Conservation (phyloP, 1,140 invertebrate species). For the Proctacanthus coquilletti region DNA sequence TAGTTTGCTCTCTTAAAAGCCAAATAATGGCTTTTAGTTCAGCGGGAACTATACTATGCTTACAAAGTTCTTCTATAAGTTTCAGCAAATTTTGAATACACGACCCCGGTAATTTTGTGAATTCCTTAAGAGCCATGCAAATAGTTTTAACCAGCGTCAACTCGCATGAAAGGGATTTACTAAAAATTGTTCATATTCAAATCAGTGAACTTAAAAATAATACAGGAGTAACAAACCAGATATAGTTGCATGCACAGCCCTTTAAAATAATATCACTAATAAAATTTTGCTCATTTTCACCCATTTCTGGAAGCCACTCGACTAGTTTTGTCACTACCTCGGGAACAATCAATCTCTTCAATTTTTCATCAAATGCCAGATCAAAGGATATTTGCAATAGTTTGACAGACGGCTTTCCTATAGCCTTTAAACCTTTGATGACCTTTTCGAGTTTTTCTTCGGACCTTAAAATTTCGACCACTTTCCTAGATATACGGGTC, state of each 20-base stretch:
- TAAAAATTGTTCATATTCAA: conserved; percentile 10
- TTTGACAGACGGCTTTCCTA: conserved; percentile 19
- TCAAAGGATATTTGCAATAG: conserved; percentile 28
- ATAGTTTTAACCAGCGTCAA: conserved; percentile 29
- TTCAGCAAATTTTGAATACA: conserved; percentile 36
- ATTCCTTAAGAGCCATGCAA: conserved; percentile 24
- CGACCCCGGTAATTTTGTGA: conserved; percentile 15
- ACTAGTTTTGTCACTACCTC: conserved; percentile 22
- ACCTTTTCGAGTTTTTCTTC: conserved; percentile 20
- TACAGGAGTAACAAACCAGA: conserved; percentile 21
- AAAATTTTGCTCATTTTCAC: conserved; percentile 29
- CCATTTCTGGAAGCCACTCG: conserved; percentile 29
- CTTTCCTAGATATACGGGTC: conserved; percentile 11
- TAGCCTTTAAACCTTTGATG: conserved; percentile 21
- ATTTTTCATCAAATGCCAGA: conserved; percentile 28
- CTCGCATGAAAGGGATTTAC: conserved; percentile 30
- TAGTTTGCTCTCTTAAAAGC: conserved; percentile 14
- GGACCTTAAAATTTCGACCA: conserved; percentile 12
- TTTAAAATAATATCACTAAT: conserved; percentile 26
- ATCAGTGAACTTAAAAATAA: background rate
- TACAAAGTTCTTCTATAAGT: conserved; percentile 39
- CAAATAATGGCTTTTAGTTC: conserved; percentile 36
- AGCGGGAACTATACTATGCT: conserved; percentile 37
- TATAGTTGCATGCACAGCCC: conserved; percentile 30
- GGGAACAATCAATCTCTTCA: conserved; percentile 16